A percentile compares a stretch with the other conserved stretches of the same genome.
These are phyloP conservation scores for Petrolisthes cinctipes DNA, from an alignment of 2,888 invertebrate genomes.

Conservation along the genomic window DNA sequence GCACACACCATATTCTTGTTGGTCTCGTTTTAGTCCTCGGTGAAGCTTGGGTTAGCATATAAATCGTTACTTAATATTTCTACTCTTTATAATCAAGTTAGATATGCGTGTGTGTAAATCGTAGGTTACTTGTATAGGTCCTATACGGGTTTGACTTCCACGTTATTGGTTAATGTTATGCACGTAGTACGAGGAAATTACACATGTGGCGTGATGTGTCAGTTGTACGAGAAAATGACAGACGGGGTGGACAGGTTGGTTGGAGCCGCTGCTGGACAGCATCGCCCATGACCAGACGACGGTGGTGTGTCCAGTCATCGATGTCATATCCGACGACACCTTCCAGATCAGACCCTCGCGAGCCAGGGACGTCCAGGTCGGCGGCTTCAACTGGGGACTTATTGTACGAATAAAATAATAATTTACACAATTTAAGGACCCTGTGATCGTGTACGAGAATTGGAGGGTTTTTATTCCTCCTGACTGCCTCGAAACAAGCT, in stretches of 20 bases:
- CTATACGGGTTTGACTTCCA: not conserved
- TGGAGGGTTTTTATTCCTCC: too few species aligned
- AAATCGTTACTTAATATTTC: too few species aligned
- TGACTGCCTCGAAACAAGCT: too few species aligned
- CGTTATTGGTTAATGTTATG: not conserved
- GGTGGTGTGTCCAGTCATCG: conserved; percentile 74
- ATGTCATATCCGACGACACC: conserved; percentile 89
- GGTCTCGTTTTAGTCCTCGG: too few species aligned
- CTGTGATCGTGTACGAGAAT: too few species aligned
- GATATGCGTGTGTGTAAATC: not conserved
- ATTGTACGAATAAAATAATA: conserved; percentile 72
- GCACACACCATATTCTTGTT: too few species aligned
- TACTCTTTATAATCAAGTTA: too few species aligned
- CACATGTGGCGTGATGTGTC: not conserved
- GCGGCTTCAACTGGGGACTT: conserved; percentile 81
- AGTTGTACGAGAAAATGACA: not conserved
- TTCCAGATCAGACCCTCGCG: conserved; percentile 83
- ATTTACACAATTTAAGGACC: too few species aligned
- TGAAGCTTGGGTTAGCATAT: too few species aligned
- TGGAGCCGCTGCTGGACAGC: conserved; percentile 73
- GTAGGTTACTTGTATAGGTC: too few species aligned
- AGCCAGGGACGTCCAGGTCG: conserved; percentile 78
- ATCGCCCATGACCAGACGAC: conserved; percentile 70
- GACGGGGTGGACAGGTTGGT: conserved; percentile 71
- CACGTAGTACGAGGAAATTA: not conserved